Conservation (phyloP, 2,113 vertebrate species). For the Crotalus horridus region DNA sequence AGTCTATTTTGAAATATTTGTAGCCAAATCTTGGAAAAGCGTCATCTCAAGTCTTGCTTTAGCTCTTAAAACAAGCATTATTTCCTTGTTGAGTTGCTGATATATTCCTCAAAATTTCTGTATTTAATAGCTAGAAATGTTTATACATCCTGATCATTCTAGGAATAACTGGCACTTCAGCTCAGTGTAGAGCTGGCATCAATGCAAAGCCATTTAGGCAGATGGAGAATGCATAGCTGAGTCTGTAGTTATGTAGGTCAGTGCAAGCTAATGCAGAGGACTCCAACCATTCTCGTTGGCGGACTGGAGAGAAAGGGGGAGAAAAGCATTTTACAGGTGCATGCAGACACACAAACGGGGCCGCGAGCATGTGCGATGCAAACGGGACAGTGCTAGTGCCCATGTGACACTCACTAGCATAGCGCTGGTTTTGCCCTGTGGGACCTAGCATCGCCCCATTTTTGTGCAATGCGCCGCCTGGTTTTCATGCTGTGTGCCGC, state of each 20-base stretch:
- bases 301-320: too few relatives aligned
- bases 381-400: too few relatives aligned
- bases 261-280: constrained; percentile 28
- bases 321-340: too few relatives aligned
- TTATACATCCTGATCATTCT: constrained; percentile 38
- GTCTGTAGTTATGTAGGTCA: constrained; percentile 57
- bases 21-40: constrained; percentile 46
- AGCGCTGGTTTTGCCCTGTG: too few relatives aligned
- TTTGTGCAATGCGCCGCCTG: too few relatives aligned
- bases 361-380: too few relatives aligned
- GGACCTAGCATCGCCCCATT: too few relatives aligned
- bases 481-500: too few relatives aligned
- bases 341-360: too few relatives aligned
- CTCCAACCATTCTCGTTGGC: too few relatives aligned
- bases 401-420: too few relatives aligned
- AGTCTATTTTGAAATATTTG: constrained; percentile 35
- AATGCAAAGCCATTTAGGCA: constrained; percentile 52
- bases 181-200: constrained; percentile 45
- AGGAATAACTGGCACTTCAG: constrained; percentile 23
- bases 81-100: constrained; percentile 41
- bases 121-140: constrained; percentile 59
- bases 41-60: constrained; percentile 14
- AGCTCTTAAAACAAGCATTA: constrained; percentile 46
- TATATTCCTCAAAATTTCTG: constrained; percentile 37
- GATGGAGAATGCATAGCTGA: constrained; percentile 40